phyloP scores from a whole-genome alignment of 1,140 invertebrate genomes.

The Anoplophora glabripennis region DNA sequence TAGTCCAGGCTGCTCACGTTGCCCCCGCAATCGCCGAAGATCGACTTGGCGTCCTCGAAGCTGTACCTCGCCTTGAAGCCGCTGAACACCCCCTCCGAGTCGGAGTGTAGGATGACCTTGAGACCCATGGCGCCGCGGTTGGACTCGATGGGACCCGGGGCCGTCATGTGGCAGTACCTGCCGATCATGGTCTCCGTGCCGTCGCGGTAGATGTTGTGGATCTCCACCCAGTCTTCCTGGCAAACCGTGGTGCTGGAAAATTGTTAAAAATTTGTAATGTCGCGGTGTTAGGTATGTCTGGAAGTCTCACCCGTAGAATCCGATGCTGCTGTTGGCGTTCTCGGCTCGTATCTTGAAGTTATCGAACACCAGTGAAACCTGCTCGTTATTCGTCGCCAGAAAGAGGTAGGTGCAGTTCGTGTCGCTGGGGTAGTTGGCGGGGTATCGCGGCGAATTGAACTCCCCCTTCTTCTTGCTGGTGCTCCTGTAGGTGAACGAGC shows the following conservation, averaged over 20 bases:
- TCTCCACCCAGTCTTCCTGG: slow-evolving; percentile 90
- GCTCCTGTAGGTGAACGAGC: slow-evolving; percentile 88
- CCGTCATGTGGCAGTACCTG: slow-evolving; percentile 78
- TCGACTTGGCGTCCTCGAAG: slow-evolving; percentile 82
- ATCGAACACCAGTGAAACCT: slow-evolving; percentile 89
- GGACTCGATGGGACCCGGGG: slow-evolving; percentile 87
- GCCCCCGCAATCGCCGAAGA: slow-evolving; percentile 88
- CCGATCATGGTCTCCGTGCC: slow-evolving; percentile 78
- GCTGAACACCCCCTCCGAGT: slow-evolving; percentile 77
- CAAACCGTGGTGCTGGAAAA: slow-evolving; percentile 64
- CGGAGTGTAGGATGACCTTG: slow-evolving; percentile 80
- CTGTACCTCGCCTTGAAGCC: slow-evolving; percentile 87
- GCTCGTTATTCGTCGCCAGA: slow-evolving; percentile 79
- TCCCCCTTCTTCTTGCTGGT: slow-evolving; percentile 80
- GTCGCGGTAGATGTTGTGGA: slow-evolving; percentile 82
- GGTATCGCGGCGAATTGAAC: slow-evolving; percentile 94
- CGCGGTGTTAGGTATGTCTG: neutral
- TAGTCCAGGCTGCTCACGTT: slow-evolving; percentile 82
- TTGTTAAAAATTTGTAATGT: neutral
- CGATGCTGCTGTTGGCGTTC: slow-evolving; percentile 57
- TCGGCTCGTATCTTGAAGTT: slow-evolving; percentile 84
- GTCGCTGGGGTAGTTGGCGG: slow-evolving; percentile 90
- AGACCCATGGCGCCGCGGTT: slow-evolving; percentile 79
- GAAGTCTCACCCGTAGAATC: slow-evolving; percentile 57
- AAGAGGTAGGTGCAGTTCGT: slow-evolving; percentile 92